Percentiles rank a stretch among this genome's conserved stretches.
Evolutionary conservation across 2,888 invertebrate species (phyloP).

Genomic region (Lapara coniferarum): DNA sequence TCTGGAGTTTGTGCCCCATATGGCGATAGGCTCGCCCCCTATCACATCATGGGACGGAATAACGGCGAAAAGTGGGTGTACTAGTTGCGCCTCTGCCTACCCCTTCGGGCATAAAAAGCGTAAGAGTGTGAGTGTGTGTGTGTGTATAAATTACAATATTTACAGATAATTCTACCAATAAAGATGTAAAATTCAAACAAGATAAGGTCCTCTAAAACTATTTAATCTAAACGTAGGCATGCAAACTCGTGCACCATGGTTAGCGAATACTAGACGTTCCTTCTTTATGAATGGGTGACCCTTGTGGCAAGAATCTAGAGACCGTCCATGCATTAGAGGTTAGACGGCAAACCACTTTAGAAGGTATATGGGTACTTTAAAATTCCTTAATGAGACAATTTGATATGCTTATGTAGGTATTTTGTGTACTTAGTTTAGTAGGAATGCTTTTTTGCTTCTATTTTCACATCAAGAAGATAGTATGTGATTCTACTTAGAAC

Average conservation of each 20-base stretch:
- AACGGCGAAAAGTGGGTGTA: no score
- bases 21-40: no score
- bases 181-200: background rate
- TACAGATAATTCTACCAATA: background rate
- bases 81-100: no score
- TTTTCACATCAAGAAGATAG: no score
- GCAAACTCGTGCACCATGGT: background rate
- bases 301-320: slow-evolving; percentile 18
- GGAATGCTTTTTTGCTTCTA: no score
- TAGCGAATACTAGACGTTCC: slow-evolving; percentile 17
- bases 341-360: background rate
- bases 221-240: slow-evolving; percentile 4
- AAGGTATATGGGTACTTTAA: slow-evolving; percentile 4
- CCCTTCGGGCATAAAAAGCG: no score
- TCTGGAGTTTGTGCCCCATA: no score
- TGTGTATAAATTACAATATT: background rate
- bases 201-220: background rate
- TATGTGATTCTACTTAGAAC: no score
- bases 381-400: slow-evolving; percentile 9
- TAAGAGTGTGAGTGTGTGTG: no score
- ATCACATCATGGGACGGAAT: no score
- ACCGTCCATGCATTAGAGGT: slow-evolving; percentile 7
- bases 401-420: background rate
- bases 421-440: background rate
- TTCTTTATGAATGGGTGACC: slow-evolving; percentile 13